These are phyloP conservation scores for Orchesellides sinensis DNA, from an alignment of 2,888 invertebrate genomes.

Conservation along the genomic window DNA sequence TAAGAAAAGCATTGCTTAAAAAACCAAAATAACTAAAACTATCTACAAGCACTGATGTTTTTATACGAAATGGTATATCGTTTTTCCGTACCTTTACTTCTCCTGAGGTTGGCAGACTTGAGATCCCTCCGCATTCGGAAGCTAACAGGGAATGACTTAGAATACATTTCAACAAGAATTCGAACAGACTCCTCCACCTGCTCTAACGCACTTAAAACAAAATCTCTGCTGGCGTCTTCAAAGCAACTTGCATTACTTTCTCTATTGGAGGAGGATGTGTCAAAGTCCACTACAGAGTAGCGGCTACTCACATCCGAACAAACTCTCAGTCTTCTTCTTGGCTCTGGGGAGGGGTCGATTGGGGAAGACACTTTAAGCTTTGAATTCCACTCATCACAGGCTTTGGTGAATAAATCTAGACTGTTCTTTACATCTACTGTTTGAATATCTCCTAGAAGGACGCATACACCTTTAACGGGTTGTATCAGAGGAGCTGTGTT, in stretches of 20 bases:
- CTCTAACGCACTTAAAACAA: conserved; percentile 74
- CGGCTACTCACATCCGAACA: conserved; percentile 63
- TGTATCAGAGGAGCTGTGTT: conserved; percentile 88
- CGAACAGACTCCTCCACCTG: conserved; percentile 86
- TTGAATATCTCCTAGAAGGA: conserved; percentile 91
- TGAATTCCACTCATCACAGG: conserved; percentile 77
- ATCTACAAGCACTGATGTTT: too few relatives aligned
- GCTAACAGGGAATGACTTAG: conserved; percentile 89
- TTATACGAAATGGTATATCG: not conserved
- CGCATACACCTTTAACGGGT: conserved; percentile 94
- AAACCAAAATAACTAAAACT: not conserved
- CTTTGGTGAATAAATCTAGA: conserved; percentile 82
- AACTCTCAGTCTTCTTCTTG: conserved; percentile 67
- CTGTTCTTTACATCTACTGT: conserved; percentile 91
- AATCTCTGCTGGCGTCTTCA: conserved; percentile 65
- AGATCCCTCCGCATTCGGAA: conserved; percentile 82
- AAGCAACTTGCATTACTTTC: not conserved
- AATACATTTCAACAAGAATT: conserved; percentile 90
- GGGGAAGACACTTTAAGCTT: conserved; percentile 63
- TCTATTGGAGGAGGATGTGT: conserved; percentile 29
- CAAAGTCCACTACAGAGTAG: conserved; percentile 72
- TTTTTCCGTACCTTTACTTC: conserved; percentile 13
- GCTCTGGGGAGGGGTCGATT: conserved; percentile 50
- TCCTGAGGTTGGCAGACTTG: conserved; percentile 21
- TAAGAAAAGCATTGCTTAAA: not conserved